A percentile compares a stretch with the other conserved stretches of the same genome.
Evolutionary conservation across 2,113 vertebrate genomes (phyloP).

Genomic region (Crotalus viridis): DNA sequence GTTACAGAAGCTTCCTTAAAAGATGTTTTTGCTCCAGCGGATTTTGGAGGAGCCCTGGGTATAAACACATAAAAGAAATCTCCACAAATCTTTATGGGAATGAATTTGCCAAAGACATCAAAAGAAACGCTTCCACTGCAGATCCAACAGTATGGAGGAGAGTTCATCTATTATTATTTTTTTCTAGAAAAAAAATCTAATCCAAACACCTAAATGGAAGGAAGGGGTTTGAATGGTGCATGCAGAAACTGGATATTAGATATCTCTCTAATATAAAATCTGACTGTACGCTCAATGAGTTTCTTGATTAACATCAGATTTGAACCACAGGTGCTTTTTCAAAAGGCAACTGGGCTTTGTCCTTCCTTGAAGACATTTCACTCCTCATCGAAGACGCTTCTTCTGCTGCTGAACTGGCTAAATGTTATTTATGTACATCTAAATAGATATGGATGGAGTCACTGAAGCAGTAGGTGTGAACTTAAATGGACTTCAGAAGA

Average conservation of each 20-base stretch:
- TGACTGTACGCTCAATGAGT: background rate
- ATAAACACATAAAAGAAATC: background rate
- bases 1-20: background rate
- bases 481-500: too few relatives aligned
- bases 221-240: background rate
- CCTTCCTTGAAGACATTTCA: too few relatives aligned
- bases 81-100: background rate
- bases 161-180: background rate
- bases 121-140: background rate
- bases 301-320: background rate
- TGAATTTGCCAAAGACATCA: background rate
- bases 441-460: background rate
- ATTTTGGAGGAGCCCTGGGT: background rate
- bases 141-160: background rate
- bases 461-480: too few relatives aligned
- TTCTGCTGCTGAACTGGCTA: too few relatives aligned
- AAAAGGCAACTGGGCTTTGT: too few relatives aligned
- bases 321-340: background rate
- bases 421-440: background rate
- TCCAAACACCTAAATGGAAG: background rate
- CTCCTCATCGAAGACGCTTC: too few relatives aligned
- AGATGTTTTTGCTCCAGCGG: background rate
- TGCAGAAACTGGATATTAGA: background rate
- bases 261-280: background rate
- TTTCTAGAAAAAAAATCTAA: background rate